Percentiles rank a stretch among this genome's conserved stretches.
Evolutionary conservation across 2,797 vertebrate species (phyloP).

Genomic region (Hippocampus kuda): DNA sequence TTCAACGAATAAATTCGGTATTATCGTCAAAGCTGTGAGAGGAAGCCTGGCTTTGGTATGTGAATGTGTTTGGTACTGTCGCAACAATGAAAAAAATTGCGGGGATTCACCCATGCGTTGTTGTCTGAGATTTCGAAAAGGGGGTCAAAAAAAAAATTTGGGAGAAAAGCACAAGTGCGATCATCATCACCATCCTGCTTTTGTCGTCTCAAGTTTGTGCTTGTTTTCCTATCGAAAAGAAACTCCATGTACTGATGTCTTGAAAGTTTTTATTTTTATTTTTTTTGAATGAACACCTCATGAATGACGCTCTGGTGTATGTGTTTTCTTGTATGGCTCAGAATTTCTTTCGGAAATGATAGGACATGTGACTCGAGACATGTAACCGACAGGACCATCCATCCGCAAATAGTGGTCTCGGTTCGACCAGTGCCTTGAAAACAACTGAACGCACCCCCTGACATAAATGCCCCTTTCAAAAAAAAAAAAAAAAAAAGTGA

Average conservation of each 20-base stretch:
- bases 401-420: too few species aligned
- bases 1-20: not conserved
- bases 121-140: not conserved
- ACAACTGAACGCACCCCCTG: too few species aligned
- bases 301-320: not conserved
- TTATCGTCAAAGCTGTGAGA: not conserved
- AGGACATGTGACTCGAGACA: too few species aligned
- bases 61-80: not conserved
- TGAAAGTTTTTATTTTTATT: conserved; percentile 11
- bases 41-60: not conserved
- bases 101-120: not conserved
- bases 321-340: not conserved
- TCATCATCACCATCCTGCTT: conserved; percentile 25
- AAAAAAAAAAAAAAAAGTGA: too few species aligned
- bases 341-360: not conserved
- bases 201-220: conserved; percentile 44
- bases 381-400: too few species aligned
- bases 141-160: not conserved
- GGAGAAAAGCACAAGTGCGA: conserved; percentile 33
- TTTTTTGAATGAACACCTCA: conserved; percentile 72
- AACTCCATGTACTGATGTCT: conserved; percentile 56
- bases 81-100: not conserved
- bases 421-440: too few species aligned
- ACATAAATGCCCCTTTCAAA: too few species aligned
- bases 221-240: conserved; percentile 63